Base-by-base conservation (phyloP, 2,113 vertebrate species). In the Sinocyclocheilus anophthalmus region DNA sequence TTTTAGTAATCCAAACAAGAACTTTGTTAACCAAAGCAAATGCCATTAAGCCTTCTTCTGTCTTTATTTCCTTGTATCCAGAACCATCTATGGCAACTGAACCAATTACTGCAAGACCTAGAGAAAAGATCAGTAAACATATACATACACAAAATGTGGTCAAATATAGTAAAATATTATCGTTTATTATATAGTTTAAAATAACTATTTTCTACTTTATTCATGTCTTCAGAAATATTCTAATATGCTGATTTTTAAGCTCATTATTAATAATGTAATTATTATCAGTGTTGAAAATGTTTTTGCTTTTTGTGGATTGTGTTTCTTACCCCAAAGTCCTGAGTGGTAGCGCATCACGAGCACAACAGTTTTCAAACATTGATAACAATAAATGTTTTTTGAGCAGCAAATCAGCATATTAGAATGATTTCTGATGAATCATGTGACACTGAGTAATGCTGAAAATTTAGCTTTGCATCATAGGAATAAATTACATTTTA, bases 1-100 rank as follows among this genome's bases (percentile, higher is more conserved):
- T 93, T 10, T 93, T 88, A 0, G 95, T 97, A 86, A 96, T 95
- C 98, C 97, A 99, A 69, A 98, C 85, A 53, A 97, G 91, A 26
- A 91, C 81, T 20, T 93, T 91, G 42, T 95, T 94, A 42, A 92
- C 94, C 0, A 93, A 11, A 0, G 95, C 24, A 18, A 98, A 95
- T 16, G 95, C 91, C 69, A 94, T 80, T 26, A 95, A 87, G 0
- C 91, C 94, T 8, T 93, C 88, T 3, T 93, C 94, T 55, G 89
- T 91, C 70, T 92, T 92, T 22, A 96, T 57, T 76, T 96, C 90
- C 4, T 2, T 93, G 90, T 96, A 96, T 30, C 8, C 90, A 72
- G 96, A 95, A 11, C 97, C 96, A 7, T 98, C 95, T 57, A 94
- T 72, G 0, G 91, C 88, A 4, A 97, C 65, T 0, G 94, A 96